Base-by-base conservation (phyloP, 1,140 invertebrate genomes). In the Phthorimaea operculella region DNA sequence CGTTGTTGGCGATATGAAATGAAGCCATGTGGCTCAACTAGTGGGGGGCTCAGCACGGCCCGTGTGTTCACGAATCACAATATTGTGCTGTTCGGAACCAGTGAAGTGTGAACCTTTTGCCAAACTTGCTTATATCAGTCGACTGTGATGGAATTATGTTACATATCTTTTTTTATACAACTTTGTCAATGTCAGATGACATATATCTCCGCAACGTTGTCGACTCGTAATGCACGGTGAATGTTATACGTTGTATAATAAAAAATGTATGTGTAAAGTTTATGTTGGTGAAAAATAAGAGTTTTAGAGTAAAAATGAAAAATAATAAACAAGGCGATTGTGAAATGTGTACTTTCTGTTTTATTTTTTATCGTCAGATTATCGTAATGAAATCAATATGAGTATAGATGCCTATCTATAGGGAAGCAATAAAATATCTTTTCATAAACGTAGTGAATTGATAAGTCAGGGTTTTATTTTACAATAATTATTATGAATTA, bases 271-370 rank as follows among this genome's bases (percentile, higher is more conserved):
- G 75, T 78, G 64, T 78, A 74, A 79, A 72, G 69, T 79, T 76
- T 80, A 74, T 76, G 80, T 82, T 63, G 74, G 66, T 62, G 70
- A 68, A 79, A 76, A 74, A 73, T 69, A 68, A 73, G 66, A 76
- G 59, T 66, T 71, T 66, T 79, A 79, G 76, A 62, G 59, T 62
- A 74, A 69, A 77, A 74, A 69, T 68, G 63, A 64, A 70, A 72
- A 71, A 65, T 66, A 81, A 79, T 82, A 79, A 81, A 82, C 58
- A 70, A 67, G 80, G 80, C 80, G 80, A 81, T 81, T 79, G 59
- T 68, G 72, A 76, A 78, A 73, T 54, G 44, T 60, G 60, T 48
- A 36, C 16, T 47, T 11, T 64, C 64, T 69, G 70, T 75, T 69
- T 70, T 33, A 64, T 59, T 76, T 68, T 15, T 55, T 57, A 5